Conservation (phyloP, 2,888 invertebrate genomes). For the Callimorpha dominula region DNA sequence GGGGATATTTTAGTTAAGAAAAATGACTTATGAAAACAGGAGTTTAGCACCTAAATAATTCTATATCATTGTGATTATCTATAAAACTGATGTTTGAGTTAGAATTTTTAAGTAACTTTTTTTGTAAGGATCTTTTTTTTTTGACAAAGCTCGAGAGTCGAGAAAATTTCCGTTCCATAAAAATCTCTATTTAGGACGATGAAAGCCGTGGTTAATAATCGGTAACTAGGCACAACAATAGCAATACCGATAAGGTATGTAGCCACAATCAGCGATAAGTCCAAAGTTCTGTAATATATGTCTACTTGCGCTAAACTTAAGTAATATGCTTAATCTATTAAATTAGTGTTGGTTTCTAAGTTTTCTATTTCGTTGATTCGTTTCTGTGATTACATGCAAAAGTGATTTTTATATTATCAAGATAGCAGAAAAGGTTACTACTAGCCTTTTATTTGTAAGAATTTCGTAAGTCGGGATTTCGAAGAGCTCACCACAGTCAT, state of each 20-base stretch:
- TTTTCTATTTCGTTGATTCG: neutral
- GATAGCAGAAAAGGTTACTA: neutral
- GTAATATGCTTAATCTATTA: neutral
- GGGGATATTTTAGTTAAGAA: neutral
- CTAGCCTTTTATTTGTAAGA: too few species aligned
- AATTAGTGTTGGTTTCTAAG: neutral
- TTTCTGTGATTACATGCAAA: neutral
- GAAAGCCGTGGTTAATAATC: neutral
- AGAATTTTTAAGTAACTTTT: too few species aligned
- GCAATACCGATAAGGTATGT: neutral
- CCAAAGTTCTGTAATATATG: constrained; percentile 6
- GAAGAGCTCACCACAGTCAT: too few species aligned
- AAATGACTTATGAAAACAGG: too few species aligned
- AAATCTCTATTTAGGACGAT: neutral
- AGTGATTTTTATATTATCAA: neutral
- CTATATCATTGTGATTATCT: too few species aligned
- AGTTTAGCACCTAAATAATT: too few species aligned
- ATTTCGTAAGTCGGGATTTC: too few species aligned
- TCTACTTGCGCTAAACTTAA: constrained; percentile 36
- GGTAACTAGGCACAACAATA: neutral
- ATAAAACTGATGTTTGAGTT: too few species aligned
- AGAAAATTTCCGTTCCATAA: neutral
- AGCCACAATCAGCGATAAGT: constrained; percentile 28
- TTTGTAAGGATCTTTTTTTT: too few species aligned
- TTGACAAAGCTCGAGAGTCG: too few species aligned